Evolutionary conservation across 23 tunicate genomes (phyloP), one percentile per base, ranked within the genome.

Genomic region (Styela clava): DNA sequence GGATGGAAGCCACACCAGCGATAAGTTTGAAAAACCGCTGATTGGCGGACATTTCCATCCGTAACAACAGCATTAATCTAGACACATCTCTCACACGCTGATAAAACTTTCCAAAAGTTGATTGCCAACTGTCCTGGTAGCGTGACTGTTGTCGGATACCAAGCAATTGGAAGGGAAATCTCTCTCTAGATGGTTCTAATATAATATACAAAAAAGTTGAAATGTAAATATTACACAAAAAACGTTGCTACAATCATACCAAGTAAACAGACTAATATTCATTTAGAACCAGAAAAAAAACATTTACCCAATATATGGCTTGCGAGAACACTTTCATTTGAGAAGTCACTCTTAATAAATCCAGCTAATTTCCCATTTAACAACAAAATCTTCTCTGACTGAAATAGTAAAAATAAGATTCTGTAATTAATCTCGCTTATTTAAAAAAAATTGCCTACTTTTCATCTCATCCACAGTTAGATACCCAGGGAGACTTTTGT

Each of bases 341-440:
- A 61, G 64, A 21, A 19, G 19, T 61, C 20, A 21, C 19, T 21
- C 19, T 61, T 61, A 61, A 61, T 21, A 61, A 83, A 74, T 2
- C 87, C 87, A 2, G 74, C 82, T 2, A 83, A 73, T 61, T 83
- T 63, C 33, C 87, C 87, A 33, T 74, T 35, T 63, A 19, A 83
- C 31, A 20, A 83, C 82, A 52, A 83, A 33, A 74, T 83, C 74
- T 64, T 83, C 87, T 26, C 35, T 78, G 28, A 83, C 87, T n/a
- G n/a, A n/a, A n/a, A n/a, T n/a, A n/a, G n/a, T n/a, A n/a, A n/a
- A n/a, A n/a, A n/a, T n/a, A n/a, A n/a, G n/a, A n/a, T n/a, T n/a
- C n/a, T n/a, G n/a, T n/a, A n/a, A n/a, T n/a, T n/a, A n/a, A n/a
- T n/a, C n/a, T n/a, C n/a, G n/a, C n/a, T n/a, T n/a, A n/a, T n/a